Conservation (phyloP, 2,113 vertebrate genomes). For the Vicugna pacos region DNA sequence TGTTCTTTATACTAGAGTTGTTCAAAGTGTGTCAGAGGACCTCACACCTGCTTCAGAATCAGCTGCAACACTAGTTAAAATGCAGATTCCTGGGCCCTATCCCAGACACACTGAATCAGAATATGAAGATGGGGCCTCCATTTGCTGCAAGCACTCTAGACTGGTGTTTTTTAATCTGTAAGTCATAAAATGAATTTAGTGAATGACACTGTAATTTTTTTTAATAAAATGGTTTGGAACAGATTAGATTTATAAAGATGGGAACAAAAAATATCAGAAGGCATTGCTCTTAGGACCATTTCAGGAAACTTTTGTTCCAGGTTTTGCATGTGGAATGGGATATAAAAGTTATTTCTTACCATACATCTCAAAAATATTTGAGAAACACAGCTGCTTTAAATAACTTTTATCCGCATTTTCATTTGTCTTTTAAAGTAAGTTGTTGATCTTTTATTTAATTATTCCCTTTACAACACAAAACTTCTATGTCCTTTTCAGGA, state of each 20-base stretch:
- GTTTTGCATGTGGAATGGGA: neutral
- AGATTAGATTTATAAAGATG: constrained; percentile 35
- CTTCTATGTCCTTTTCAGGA: neutral
- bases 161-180: constrained; percentile 26
- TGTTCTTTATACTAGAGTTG: neutral
- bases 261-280: constrained; percentile 37
- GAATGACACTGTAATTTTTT: neutral
- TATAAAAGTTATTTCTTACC: constrained; percentile 7
- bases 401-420: neutral
- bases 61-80: neutral
- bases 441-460: neutral
- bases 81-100: neutral
- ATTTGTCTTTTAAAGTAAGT: constrained; percentile 47
- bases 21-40: neutral
- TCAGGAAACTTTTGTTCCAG: constrained; percentile 33
- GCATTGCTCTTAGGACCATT: neutral
- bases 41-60: neutral
- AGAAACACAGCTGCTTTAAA: constrained; percentile 55
- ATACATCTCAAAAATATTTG: neutral
- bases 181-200: constrained; percentile 5
- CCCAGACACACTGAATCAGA: neutral
- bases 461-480: constrained; percentile 36
- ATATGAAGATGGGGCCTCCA: neutral
- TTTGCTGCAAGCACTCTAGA: neutral
- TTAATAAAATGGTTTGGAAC: constrained; percentile 4